Evolutionary conservation across 1,140 invertebrate genomes (phyloP).

Genomic region (Gonioctena quinquepunctata): DNA sequence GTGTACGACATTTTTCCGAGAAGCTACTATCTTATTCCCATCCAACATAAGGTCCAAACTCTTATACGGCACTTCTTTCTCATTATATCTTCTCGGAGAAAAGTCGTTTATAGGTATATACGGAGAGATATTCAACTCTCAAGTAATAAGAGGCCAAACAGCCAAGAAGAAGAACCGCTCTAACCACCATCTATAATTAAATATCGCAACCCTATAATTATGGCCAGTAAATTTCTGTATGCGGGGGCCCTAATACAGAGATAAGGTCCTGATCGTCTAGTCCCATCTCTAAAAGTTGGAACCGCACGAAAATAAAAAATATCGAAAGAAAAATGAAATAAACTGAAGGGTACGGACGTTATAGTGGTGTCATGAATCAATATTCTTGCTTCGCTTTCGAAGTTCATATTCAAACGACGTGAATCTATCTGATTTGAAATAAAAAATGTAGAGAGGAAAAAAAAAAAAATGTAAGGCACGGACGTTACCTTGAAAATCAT

Average conservation of each 20-base stretch:
- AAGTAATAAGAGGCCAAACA: conserved; percentile 18
- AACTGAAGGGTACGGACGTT: background rate
- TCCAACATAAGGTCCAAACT: background rate
- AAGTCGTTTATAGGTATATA: background rate
- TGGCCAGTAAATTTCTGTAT: conserved; percentile 57
- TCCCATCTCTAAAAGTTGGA: conserved; percentile 37
- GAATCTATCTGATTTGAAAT: no score
- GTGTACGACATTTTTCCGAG: no score
- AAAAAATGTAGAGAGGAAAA: no score
- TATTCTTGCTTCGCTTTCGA: no score
- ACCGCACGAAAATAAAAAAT: background rate
- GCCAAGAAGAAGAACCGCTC: conserved; percentile 25
- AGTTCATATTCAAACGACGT: no score
- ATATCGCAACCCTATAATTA: conserved; percentile 58
- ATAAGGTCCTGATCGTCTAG: conserved; percentile 48
- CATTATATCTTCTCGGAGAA: background rate
- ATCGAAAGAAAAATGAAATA: conserved; percentile 4
- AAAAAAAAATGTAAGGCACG: no score
- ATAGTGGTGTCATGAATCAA: background rate
- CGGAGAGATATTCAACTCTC: background rate
- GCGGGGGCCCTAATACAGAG: conserved; percentile 51
- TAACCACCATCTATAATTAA: conserved; percentile 56
- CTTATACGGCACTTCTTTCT: background rate
- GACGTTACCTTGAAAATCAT: no score
- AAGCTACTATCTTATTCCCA: no score